phyloP scores from a whole-genome alignment of 2,888 invertebrate species.

The Drosophila putrida region DNA sequence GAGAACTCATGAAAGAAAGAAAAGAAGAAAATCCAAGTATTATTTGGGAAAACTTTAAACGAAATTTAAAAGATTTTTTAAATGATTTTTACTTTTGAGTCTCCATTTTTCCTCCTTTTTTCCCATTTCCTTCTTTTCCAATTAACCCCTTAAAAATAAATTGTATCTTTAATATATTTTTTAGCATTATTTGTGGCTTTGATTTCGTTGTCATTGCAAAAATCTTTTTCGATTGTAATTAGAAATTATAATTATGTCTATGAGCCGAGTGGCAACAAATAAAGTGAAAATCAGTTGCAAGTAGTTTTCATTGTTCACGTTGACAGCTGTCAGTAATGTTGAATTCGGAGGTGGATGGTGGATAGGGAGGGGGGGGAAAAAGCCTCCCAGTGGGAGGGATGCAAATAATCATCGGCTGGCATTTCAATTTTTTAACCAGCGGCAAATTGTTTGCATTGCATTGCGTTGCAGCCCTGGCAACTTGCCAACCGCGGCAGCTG shows the following conservation, averaged over 20 bases:
- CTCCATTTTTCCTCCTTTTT: too few relatives aligned
- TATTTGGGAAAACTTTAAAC: too few relatives aligned
- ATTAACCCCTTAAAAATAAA: too few relatives aligned
- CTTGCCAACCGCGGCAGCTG: conserved; percentile 29
- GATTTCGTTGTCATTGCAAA: not conserved
- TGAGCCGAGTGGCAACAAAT: not conserved
- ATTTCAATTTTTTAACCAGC: conserved; percentile 74
- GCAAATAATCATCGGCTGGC: conserved; percentile 52
- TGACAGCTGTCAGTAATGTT: conserved; percentile 16
- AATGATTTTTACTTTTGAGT: too few relatives aligned
- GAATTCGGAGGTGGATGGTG: not conserved
- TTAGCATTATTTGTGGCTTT: not conserved
- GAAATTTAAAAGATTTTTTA: too few relatives aligned
- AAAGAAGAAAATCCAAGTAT: too few relatives aligned
- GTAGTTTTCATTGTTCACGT: conserved; percentile 9
- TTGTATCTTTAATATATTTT: not conserved
- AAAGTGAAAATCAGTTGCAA: conserved; percentile 19
- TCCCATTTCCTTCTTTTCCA: not conserved
- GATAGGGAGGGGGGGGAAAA: too few relatives aligned
- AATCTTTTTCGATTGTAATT: not conserved
- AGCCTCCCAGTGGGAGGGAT: not conserved
- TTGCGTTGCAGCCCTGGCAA: conserved; percentile 23
- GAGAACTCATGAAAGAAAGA: too few relatives aligned
- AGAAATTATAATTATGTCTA: not conserved
- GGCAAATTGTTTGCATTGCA: conserved; percentile 64